Base-by-base conservation (phyloP, 2,888 invertebrate genomes). In the Caenorhabditis sp. region DNA sequence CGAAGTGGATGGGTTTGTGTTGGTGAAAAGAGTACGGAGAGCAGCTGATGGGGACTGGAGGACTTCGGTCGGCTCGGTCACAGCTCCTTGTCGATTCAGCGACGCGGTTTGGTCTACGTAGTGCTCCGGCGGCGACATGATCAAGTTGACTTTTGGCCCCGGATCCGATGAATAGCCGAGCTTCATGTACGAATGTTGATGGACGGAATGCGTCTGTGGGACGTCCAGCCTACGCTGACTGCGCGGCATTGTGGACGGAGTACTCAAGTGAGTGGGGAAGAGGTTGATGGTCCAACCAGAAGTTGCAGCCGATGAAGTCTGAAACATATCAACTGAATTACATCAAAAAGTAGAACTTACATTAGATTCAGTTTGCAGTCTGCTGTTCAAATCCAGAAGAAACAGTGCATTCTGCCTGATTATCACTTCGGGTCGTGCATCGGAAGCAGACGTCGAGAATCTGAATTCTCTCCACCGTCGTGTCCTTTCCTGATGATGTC, bases 371-470 rank as follows among this genome's bases (percentile, higher is more conserved):
- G 82, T 80, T 26, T 86, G 83, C 24, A 80, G 68, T 15, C 83
- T 78, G 41, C 76, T 56, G 45, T 87, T 86, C 61, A 97, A 90
- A 89, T 96, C 96, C 72, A 98, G 91, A 11, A 98, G 90, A 89
- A 97, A 98, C 90, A 95, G 92, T 0, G 98, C 96, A 89, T 98
- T 98, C 89, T 95, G 95, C 85, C 94, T 94, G 92, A 97, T 94
- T 8, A 88, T 83, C 0, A 78, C 78, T 70, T 87, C 86, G 0
- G 86, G 84, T 39, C 81, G 65, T 13, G 78, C 72, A 37, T 85
- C 80, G 1, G 81, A 73, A 13, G 76, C 76, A 2, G 78, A 80
- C 2, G 81, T 74, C 1, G 82, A 81, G 37, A 84, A 74, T 1
- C 85, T 76, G 46, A 85, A 84, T 61, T 84, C 83, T 24, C 85